These are phyloP conservation scores for Drosophila burlai DNA, from an alignment of 1,140 invertebrate genomes.

Conservation along the genomic window DNA sequence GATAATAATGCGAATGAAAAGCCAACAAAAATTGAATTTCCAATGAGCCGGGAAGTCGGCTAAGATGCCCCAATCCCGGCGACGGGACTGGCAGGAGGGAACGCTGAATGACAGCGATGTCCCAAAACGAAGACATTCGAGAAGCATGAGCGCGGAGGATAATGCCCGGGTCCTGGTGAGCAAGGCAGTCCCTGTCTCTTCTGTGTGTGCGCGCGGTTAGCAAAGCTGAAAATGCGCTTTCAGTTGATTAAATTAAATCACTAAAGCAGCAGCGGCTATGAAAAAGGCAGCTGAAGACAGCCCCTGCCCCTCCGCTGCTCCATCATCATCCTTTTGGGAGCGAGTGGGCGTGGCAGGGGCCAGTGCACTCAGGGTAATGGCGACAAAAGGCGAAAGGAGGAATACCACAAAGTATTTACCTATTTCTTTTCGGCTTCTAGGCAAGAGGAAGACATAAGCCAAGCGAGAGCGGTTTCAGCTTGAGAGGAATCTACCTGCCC, in stretches of 20 bases:
- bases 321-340: conserved; percentile 32
- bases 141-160: conserved; percentile 32
- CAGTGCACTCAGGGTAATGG: conserved; percentile 78
- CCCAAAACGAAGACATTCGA: conserved; percentile 60
- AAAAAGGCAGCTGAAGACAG: conserved; percentile 64
- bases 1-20: conserved; percentile 36
- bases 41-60: conserved; percentile 14
- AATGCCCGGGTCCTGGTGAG: conserved; percentile 24
- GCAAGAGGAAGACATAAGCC: conserved; percentile 38
- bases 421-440: conserved; percentile 47
- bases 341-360: conserved; percentile 36
- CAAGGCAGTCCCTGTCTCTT: conserved; percentile 14
- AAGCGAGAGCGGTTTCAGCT: conserved; percentile 17
- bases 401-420: conserved; percentile 76
- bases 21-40: conserved; percentile 35
- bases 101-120: conserved; percentile 64
- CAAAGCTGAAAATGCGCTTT: conserved; percentile 83
- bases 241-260: conserved; percentile 85
- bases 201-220: conserved; percentile 52
- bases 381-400: conserved; percentile 58
- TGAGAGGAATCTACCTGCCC: conserved; percentile 52
- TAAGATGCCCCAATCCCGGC: conserved; percentile 26
- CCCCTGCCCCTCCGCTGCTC: conserved; percentile 1
- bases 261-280: conserved; percentile 74
- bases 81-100: not conserved